Base-by-base conservation (phyloP, 2,113 vertebrate genomes). In the Pagrus major region DNA sequence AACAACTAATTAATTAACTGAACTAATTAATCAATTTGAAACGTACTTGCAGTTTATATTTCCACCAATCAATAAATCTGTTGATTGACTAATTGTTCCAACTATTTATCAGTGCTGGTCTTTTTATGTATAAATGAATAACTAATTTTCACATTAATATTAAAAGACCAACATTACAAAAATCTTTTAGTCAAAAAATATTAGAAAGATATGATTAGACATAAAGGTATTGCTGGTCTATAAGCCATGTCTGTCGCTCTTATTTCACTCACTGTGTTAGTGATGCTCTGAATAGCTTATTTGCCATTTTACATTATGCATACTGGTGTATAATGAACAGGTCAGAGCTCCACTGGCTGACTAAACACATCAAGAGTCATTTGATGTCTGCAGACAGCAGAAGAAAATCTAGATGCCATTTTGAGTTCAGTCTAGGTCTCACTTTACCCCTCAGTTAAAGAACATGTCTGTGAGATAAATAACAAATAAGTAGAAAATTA, bases 291-390 rank as follows among this genome's bases (percentile, higher is more conserved):
- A 79, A 76, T 67, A 71, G 44, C 78, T 85, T 71, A 67, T 87
- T 83, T 81, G 70, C 70, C 79, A 72, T 87, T 85, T 87, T 73
- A 49, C 63, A 64, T 80, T 76, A 74, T 85, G 68, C 74, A 78
- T 55, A n/a, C 66, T 82, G 75, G 59, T 63, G 47, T 86, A 39
- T 89, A 84, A 89, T 78, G 71, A 83, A 77, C 73, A 80, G 69
- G 64, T 86, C 83, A 76, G 85, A 59, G 49, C 81, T 61, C 16
- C 49, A 39, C 71, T 65, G 77, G 75, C 78, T 80, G 72, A 85
- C 76, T 83, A 72, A 78, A 85, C 81, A 49, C 79, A 72, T 85
- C 49, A 78, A 37, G 61, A 72, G 23, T 35, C 67, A 60, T 82
- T 66, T 52, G 47, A 85, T 46, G 82, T 61, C 65, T 67, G 78